Evolutionary conservation across 2,888 invertebrate species (phyloP).

Genomic region (Arenicola marina): DNA sequence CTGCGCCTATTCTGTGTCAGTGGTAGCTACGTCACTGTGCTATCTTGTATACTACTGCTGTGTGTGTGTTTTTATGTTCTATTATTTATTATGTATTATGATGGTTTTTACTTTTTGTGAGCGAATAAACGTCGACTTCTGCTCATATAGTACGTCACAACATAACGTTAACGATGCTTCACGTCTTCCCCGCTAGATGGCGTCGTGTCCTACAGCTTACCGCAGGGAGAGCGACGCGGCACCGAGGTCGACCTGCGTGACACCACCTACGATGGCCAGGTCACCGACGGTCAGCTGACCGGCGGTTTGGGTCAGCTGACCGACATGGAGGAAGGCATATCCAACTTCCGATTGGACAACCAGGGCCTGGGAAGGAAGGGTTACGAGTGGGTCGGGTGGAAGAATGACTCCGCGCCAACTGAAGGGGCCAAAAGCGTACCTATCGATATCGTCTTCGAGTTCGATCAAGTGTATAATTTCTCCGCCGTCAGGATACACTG

Average conservation of each 20-base stretch:
- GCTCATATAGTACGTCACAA: no score
- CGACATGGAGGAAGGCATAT: constrained; percentile 79
- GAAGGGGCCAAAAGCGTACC: constrained; percentile 62
- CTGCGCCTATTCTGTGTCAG: no score
- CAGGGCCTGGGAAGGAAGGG: constrained; percentile 60
- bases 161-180: no score
- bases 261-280: constrained; percentile 77
- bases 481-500: constrained; percentile 79
- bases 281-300: constrained; percentile 63
- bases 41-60: no score
- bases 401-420: constrained; percentile 67
- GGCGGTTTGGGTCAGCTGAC: constrained; percentile 82
- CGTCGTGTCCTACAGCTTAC: constrained; percentile 83
- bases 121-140: no score
- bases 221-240: constrained; percentile 82
- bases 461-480: constrained; percentile 87
- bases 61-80: no score
- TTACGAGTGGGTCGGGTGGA: constrained; percentile 91
- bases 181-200: no score
- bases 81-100: no score
- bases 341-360: constrained; percentile 72
- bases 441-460: constrained; percentile 80
- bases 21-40: no score
- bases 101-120: no score
- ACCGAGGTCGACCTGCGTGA: constrained; percentile 82